Evolutionary conservation across 2,888 invertebrate genomes (phyloP).

Genomic region (Gibbula magus): DNA sequence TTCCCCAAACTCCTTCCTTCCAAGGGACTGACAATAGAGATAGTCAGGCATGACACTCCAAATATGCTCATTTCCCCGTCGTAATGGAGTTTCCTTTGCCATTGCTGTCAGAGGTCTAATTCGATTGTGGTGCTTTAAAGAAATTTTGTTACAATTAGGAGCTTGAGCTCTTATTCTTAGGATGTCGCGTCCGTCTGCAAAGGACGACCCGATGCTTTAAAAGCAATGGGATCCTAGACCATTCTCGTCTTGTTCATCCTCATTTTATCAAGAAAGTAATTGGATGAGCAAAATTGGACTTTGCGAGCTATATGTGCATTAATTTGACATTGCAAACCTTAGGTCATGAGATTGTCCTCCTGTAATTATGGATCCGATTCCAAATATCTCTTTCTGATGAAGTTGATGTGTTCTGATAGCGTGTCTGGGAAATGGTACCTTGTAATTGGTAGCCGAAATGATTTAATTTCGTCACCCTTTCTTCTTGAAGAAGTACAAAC

Average conservation of each 20-base stretch:
- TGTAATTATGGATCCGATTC: not conserved
- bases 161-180: too few relatives aligned
- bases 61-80: slow-evolving; percentile 1
- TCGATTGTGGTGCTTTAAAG: not conserved
- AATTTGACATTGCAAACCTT: not conserved
- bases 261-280: not conserved
- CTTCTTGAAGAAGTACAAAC: not conserved
- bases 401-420: too few relatives aligned
- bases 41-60: not conserved
- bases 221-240: not conserved
- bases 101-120: not conserved
- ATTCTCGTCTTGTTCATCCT: not conserved
- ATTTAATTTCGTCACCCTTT: not conserved
- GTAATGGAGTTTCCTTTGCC: slow-evolving; percentile 13
- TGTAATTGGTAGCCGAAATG: not conserved
- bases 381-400: too few relatives aligned
- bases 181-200: not conserved
- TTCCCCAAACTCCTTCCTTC: not conserved
- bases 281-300: not conserved
- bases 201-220: not conserved
- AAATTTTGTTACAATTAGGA: not conserved
- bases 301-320: not conserved
- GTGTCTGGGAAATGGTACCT: too few relatives aligned
- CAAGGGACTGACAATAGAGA: not conserved
- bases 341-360: not conserved